phyloP scores from a whole-genome alignment of 2,888 invertebrate species.

The Dynastes grantii region DNA sequence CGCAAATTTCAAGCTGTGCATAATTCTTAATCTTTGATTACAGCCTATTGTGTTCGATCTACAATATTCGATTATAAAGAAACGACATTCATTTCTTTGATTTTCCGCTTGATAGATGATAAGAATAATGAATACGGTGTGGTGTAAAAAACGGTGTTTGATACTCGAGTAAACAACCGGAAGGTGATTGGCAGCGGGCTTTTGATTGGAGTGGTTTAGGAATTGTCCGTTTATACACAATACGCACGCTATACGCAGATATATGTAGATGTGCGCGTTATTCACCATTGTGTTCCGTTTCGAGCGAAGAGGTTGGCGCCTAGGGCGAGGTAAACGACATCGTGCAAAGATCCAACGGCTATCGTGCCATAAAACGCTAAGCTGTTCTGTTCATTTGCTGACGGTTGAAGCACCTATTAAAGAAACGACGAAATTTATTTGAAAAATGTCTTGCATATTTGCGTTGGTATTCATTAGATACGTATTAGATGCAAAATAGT shows the following conservation, averaged over 20 bases:
- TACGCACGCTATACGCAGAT: not conserved
- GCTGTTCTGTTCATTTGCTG: not conserved
- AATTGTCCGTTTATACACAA: slow-evolving; percentile 4
- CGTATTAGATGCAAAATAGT: too few species aligned
- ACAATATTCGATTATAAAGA: too few species aligned
- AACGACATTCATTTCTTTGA: too few species aligned
- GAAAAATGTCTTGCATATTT: not conserved
- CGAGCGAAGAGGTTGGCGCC: slow-evolving; percentile 42
- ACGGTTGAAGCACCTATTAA: not conserved
- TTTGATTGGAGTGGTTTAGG: slow-evolving; percentile 9
- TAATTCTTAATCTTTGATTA: too few species aligned
- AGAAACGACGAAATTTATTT: not conserved
- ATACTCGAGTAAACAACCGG: not conserved
- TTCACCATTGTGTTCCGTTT: slow-evolving; percentile 41
- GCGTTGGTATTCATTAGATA: too few species aligned
- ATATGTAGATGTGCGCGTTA: slow-evolving; percentile 9
- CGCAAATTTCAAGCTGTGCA: too few species aligned
- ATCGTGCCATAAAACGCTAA: slow-evolving; percentile 13
- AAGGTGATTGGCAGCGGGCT: not conserved
- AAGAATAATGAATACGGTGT: too few species aligned
- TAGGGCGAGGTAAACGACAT: slow-evolving; percentile 46
- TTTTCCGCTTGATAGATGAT: too few species aligned
- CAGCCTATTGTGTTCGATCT: too few species aligned
- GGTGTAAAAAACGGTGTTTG: not conserved
- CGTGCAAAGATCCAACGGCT: slow-evolving; percentile 35